Evolutionary conservation across 2,113 vertebrate genomes (phyloP), one percentile per base, ranked within the genome.

Genomic region (Strigops habroptila): DNA sequence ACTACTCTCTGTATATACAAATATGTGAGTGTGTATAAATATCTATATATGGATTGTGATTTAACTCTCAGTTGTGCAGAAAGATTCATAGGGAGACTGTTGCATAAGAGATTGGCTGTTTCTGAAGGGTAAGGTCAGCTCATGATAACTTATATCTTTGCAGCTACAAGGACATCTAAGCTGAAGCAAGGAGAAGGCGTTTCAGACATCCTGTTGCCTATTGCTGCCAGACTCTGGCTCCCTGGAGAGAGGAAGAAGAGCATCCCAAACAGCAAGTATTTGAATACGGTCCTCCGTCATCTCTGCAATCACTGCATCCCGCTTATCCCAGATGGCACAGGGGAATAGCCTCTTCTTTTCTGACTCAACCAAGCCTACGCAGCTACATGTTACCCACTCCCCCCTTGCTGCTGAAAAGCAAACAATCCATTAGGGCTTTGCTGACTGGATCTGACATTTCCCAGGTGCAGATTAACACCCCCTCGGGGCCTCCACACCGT

Each of bases 401-500:
- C 74, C 15, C 3, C n/a, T 59, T 59, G 4, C 83, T 88, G 70
- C 59, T 44, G 68, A 44, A 89, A 94, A 78, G 68, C 86, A 92
- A 81, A 67, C 82, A 91, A 86, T 88, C 94, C 92, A 84, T 95
- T 94, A 90, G 80, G 86, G 86, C 51, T 90, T 30, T 0, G 2
- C 91, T 95, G 91, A 92, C 76, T 78, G 92, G 80, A 92, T 84
- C 46, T 97, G 96, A 97, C 96, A 91, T 93, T 95, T 94, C 96
- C 94, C 96, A 97, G 96, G 95, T 95, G 96, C 63, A 75, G 91
- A 94, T 95, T 91, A 88, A 96, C 95, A 92, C n/a, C 73, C 88
- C 80, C 88, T 30, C 10, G 4, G 86, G 96, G 76, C 24, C 44
- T 73, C 10, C 7, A 13, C 4, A 59, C 80, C 6, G 30, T 75